Evolutionary conservation across 2,797 vertebrate species (phyloP), one percentile per base, ranked within the genome.

Genomic region (Pseudopleuronectes americanus): DNA sequence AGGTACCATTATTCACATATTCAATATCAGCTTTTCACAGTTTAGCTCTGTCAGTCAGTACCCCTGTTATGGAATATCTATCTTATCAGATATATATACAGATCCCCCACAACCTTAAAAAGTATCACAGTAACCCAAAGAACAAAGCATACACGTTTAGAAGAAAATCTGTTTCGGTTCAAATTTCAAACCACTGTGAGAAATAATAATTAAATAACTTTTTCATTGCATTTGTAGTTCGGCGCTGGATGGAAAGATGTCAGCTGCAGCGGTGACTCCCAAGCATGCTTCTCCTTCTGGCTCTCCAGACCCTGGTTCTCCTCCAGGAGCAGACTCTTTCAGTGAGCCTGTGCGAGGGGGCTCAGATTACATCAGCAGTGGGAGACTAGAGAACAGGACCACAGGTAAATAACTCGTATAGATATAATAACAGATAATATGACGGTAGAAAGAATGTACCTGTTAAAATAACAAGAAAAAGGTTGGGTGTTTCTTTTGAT

Each of bases 351-450:
- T 69, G 13, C 85, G 71, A 76, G 80, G 76, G 55, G 28, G 41
- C 1, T 76, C 77, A 28, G 88, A 82, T 66, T 52, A 49, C 43
- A 65, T 54, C 7, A 81, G 70, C 51, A 66, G 61, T 53, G 57
- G 79, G 43, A 77, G 74, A 76, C 28, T 64, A 33, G 90, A 92
- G 28, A 57, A 56, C 36, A 58, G 65, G 24, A 54, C 75, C 41
- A 55, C 88, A 59, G 91, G 93, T 94, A 87, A 65, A 64, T 60
- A 24, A 28, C 36, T 53, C 2, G 4, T n/a, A 19, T 33, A 33
- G 8, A 48, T 63, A 28, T 48, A 17, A 22, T 26, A 47, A 38
- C 17, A 52, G 14, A n/a, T 45, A 45, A 45, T 19, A 8, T 45
- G 2, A 2, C 9, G 3, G 31, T 33, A 33, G 31, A 33, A 9